phyloP scores from a whole-genome alignment of 2,797 vertebrate species.

The Pangasius macronema region DNA sequence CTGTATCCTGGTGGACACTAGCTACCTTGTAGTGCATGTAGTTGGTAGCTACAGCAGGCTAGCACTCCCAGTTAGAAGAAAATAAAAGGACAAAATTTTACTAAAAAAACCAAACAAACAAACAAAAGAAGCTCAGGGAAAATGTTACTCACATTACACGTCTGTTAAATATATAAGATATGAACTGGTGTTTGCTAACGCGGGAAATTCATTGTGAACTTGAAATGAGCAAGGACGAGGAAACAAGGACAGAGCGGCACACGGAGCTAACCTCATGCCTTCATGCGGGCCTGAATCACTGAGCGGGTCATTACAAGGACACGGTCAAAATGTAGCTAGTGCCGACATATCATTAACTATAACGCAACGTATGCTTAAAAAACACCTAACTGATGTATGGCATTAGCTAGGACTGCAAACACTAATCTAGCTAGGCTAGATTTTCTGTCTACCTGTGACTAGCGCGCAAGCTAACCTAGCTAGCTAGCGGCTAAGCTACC shows the following conservation, averaged over 20 bases:
- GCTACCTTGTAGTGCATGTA: neutral
- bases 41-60: neutral
- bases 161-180: neutral
- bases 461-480: conserved; percentile 25
- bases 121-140: neutral
- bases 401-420: neutral
- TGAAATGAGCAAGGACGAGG: neutral
- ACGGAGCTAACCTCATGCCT: neutral
- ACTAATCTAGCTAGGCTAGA: neutral
- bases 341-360: neutral
- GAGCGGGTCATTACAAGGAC: conserved; percentile 64
- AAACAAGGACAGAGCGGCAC: neutral
- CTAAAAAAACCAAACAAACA: accelerated
- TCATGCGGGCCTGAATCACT: conserved; percentile 41
- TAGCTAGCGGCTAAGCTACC: conserved; percentile 19
- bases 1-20: neutral
- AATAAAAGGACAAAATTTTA: neutral
- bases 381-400: accelerated
- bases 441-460: neutral
- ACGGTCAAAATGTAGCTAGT: conserved; percentile 2
- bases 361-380: neutral
- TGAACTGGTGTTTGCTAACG: neutral
- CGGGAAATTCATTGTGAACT: neutral
- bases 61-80: neutral
- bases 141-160: neutral